phyloP scores from a whole-genome alignment of 2,797 vertebrate genomes.

The Darevskia mixta region DNA sequence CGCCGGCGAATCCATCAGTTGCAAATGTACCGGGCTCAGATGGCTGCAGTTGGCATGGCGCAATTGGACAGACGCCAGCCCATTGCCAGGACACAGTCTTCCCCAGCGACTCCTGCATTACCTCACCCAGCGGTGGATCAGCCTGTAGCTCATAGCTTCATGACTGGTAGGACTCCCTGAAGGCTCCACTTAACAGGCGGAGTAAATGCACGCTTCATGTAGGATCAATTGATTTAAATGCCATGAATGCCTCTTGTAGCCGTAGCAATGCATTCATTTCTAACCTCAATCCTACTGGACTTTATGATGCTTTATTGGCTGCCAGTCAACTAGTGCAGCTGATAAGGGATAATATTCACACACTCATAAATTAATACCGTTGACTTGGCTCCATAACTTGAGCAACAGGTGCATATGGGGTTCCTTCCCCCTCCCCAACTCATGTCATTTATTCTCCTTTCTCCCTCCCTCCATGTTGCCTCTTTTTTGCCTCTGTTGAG shows the following conservation, averaged over 20 bases:
- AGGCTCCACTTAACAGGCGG: constrained; percentile 80
- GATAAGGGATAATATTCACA: constrained; percentile 82
- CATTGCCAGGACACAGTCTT: constrained; percentile 77
- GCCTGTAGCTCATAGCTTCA: constrained; percentile 82
- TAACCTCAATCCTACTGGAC: constrained; percentile 74
- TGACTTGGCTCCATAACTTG: constrained; percentile 67
- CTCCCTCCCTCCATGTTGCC: constrained; percentile 34
- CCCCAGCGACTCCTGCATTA: constrained; percentile 75
- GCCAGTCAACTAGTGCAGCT: constrained; percentile 78
- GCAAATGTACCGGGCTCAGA: constrained; percentile 78
- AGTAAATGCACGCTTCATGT: constrained; percentile 82
- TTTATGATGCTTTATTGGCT: constrained; percentile 85
- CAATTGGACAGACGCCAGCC: constrained; percentile 82
- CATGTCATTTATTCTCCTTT: constrained; percentile 44
- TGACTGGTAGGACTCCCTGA: constrained; percentile 83
- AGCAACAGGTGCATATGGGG: constrained; percentile 78
- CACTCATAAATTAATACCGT: constrained; percentile 79
- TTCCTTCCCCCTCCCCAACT: constrained; percentile 41
- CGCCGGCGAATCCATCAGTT: constrained; percentile 75
- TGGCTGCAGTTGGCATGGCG: constrained; percentile 75
- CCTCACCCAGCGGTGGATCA: constrained; percentile 81
- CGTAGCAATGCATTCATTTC: constrained; percentile 77
- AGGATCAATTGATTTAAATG: constrained; percentile 91
- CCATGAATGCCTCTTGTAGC: constrained; percentile 84
- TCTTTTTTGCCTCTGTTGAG: constrained; percentile 11